phyloP scores from a whole-genome alignment of 2,797 vertebrate genomes.

The Cygnus olor region DNA sequence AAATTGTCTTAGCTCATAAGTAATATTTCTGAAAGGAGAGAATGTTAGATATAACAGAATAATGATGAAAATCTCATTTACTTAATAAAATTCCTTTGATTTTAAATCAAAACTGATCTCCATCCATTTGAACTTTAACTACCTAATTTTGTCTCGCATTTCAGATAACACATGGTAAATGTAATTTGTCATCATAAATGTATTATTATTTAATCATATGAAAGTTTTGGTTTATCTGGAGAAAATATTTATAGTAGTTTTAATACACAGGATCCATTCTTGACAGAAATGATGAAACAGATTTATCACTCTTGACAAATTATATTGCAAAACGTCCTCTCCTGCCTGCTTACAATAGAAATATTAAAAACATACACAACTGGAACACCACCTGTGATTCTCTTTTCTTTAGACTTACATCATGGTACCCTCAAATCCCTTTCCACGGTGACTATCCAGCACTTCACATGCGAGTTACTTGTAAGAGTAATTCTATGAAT shows the following conservation, averaged over 20 bases:
- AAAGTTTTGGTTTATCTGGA: slow-evolving; percentile 83
- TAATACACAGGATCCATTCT: slow-evolving; percentile 88
- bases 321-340: slow-evolving; percentile 79
- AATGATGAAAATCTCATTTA: slow-evolving; percentile 75
- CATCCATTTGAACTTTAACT: slow-evolving; percentile 79
- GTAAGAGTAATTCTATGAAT: slow-evolving; percentile 89
- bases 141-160: slow-evolving; percentile 76
- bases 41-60: slow-evolving; percentile 72
- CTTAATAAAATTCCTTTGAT: slow-evolving; percentile 79
- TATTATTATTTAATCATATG: slow-evolving; percentile 85
- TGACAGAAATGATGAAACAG: slow-evolving; percentile 86
- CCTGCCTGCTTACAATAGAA: slow-evolving; percentile 82
- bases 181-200: slow-evolving; percentile 86
- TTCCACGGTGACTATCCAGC: slow-evolving; percentile 30
- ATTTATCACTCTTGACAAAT: slow-evolving; percentile 94
- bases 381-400: slow-evolving; percentile 92
- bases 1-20: slow-evolving; percentile 52
- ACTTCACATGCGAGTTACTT: slow-evolving; percentile 79
- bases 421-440: slow-evolving; percentile 82
- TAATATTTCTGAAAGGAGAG: slow-evolving; percentile 71
- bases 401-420: slow-evolving; percentile 78
- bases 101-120: slow-evolving; percentile 81
- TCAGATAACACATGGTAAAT: slow-evolving; percentile 79
- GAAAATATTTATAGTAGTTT: slow-evolving; percentile 93
- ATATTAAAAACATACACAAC: slow-evolving; percentile 74